phyloP scores from a whole-genome alignment of 2,113 vertebrate species.

The Spea multiplicata region DNA sequence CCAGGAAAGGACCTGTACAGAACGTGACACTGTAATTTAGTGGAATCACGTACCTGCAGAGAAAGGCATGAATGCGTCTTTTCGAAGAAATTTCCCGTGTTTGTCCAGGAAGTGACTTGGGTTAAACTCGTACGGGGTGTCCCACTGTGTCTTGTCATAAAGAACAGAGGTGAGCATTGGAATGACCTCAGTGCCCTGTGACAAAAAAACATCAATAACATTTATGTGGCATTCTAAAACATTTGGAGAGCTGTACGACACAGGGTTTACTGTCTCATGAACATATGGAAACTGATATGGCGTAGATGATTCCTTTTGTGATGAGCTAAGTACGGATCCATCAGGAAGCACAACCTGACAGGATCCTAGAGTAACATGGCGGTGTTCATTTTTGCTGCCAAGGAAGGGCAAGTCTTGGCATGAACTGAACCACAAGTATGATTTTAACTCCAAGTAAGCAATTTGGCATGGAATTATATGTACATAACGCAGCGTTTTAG shows the following conservation, averaged over 20 bases:
- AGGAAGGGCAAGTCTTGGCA: neutral
- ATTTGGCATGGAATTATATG: no score
- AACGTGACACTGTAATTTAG: neutral
- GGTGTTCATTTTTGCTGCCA: no score
- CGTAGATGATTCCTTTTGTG: no score
- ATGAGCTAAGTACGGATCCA: no score
- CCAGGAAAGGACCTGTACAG: no score
- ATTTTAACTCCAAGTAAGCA: no score
- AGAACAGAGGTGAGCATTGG: constrained; percentile 64
- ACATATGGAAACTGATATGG: no score
- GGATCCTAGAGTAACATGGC: no score
- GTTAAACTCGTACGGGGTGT: constrained; percentile 63
- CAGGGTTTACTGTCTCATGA: neutral
- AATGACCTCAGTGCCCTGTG: constrained; percentile 67
- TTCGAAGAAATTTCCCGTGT: constrained; percentile 61
- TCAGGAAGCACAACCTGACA: no score
- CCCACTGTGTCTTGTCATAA: constrained; percentile 66
- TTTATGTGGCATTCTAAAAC: neutral
- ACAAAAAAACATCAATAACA: constrained; percentile 21
- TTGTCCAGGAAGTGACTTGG: constrained; percentile 68
- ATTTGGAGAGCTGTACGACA: neutral
- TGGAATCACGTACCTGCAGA: constrained; percentile 59
- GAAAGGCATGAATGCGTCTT: constrained; percentile 70
- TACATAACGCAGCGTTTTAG: no score
- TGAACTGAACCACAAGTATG: neutral